Conservation (phyloP, 2,113 vertebrate genomes). For the Taxidea taxus region DNA sequence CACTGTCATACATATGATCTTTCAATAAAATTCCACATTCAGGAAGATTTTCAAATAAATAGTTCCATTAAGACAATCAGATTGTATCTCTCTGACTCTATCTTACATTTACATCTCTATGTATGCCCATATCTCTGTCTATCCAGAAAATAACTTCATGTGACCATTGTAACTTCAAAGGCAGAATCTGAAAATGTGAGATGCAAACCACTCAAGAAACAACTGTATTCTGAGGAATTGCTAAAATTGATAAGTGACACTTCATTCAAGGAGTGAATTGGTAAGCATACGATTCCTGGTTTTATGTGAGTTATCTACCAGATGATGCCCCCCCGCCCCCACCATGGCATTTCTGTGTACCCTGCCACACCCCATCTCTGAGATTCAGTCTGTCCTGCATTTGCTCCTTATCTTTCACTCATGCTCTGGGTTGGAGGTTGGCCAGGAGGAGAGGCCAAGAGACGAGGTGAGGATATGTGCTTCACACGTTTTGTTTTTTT, state of each 20-base stretch:
- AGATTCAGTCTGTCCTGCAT: neutral
- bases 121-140: neutral
- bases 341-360: neutral
- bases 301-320: neutral
- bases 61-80: neutral
- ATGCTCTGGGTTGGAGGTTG: neutral
- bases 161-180: neutral
- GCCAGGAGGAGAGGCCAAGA: neutral
- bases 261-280: neutral
- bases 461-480: neutral
- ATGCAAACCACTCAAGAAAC: neutral
- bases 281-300: neutral
- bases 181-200: neutral
- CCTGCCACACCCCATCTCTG: neutral
- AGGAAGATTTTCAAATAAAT: constrained; percentile 21
- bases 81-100: neutral
- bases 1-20: neutral
- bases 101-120: neutral
- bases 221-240: neutral
- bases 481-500: neutral
- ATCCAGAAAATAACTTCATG: neutral
- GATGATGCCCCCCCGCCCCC: neutral
- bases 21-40: neutral
- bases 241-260: neutral
- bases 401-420: neutral